A percentile compares a stretch with the other conserved stretches of the same genome.
These are phyloP conservation scores for Galendromus occidentalis DNA, from an alignment of 1,140 invertebrate species.

Conservation along the genomic window DNA sequence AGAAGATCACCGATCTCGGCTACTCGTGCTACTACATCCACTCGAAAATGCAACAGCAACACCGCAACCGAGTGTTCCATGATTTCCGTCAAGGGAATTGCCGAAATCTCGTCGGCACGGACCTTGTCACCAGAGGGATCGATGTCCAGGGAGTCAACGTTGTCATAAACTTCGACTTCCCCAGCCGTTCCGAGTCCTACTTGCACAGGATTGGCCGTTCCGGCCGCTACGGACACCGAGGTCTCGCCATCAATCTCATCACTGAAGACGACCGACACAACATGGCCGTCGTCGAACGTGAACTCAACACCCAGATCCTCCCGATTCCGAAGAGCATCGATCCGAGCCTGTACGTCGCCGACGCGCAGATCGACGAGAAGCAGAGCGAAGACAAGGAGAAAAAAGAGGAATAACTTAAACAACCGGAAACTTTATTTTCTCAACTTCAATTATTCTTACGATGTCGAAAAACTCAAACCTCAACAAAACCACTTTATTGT, in stretches of 20 bases:
- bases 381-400: constrained; percentile 15
- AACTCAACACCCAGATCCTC: background rate
- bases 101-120: constrained; percentile 79
- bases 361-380: constrained; percentile 38
- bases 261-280: constrained; percentile 36
- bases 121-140: constrained; percentile 94
- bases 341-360: constrained; percentile 81
- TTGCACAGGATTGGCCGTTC: constrained; percentile 37
- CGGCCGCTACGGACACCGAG: constrained; percentile 36
- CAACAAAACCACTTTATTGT: no score
- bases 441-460: no score
- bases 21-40: constrained; percentile 99
- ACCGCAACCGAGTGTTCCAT: constrained; percentile 96
- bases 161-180: constrained; percentile 39
- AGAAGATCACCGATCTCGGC: constrained; percentile 97
- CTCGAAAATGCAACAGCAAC: constrained; percentile 94
- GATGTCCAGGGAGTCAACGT: constrained; percentile 99
- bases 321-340: constrained; percentile 42
- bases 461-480: no score
- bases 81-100: constrained; percentile 93
- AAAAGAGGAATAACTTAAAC: no score
- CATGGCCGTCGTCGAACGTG: constrained; percentile 33
- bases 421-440: no score
- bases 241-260: constrained; percentile 37
- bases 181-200: constrained; percentile 38